Percentiles rank a stretch among this genome's conserved stretches.
Evolutionary conservation across 2,888 invertebrate species (phyloP).

Genomic region (Subacronicta megacephala): DNA sequence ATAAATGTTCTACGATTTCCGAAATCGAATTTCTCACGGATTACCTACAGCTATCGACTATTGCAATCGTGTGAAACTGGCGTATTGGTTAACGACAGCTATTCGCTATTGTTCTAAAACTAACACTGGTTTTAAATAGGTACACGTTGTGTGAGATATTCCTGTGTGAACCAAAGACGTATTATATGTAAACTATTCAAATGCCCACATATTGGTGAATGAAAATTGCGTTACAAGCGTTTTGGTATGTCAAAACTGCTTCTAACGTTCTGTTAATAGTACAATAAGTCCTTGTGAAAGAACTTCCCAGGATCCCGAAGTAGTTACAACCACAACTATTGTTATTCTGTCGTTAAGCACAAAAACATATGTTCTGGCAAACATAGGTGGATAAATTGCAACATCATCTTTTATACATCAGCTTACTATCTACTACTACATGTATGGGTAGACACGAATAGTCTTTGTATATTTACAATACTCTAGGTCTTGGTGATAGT

Average conservation of each 20-base stretch:
- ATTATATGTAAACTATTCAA: too few relatives aligned
- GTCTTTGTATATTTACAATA: too few relatives aligned
- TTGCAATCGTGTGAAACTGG: conserved; percentile 50
- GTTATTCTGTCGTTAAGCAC: too few relatives aligned
- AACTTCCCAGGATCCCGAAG: not conserved
- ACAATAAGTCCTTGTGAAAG: not conserved
- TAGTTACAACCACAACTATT: not conserved
- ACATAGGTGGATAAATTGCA: too few relatives aligned
- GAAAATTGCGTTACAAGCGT: conserved; percentile 14
- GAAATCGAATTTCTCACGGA: conserved; percentile 48
- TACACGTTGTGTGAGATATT: conserved; percentile 41
- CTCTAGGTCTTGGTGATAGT: too few relatives aligned
- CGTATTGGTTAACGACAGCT: conserved; percentile 46
- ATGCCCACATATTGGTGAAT: conserved; percentile 22
- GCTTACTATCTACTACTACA: too few relatives aligned
- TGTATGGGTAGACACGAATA: too few relatives aligned
- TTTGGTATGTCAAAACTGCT: conserved; percentile 6
- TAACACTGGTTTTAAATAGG: conserved; percentile 29
- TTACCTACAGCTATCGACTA: conserved; percentile 32
- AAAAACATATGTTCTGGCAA: too few relatives aligned
- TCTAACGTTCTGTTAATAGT: not conserved
- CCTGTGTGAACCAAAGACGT: conserved; percentile 44
- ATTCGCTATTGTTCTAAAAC: conserved; percentile 46
- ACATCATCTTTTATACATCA: too few relatives aligned
- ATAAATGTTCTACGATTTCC: conserved; percentile 37